These are phyloP conservation scores for Oedothorax gibbosus DNA, from an alignment of 1,140 invertebrate species.

Conservation along the genomic window DNA sequence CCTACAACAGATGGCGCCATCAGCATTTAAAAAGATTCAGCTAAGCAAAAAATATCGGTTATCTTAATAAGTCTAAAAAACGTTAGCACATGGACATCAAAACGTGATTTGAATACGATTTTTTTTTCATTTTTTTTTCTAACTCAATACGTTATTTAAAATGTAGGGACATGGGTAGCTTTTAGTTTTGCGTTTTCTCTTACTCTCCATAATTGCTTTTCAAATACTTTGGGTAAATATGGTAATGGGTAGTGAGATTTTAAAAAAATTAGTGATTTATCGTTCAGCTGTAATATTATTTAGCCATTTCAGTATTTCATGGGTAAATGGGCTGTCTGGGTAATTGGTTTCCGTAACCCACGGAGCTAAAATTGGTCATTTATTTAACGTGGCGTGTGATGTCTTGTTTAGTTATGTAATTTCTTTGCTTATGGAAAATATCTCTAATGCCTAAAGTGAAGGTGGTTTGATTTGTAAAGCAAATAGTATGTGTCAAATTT, in stretches of 20 bases:
- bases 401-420: too few relatives aligned
- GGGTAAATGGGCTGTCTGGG: too few relatives aligned
- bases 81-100: slow-evolving; percentile 23
- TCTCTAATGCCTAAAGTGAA: too few relatives aligned
- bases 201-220: background rate
- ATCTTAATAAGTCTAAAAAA: slow-evolving; percentile 22
- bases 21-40: background rate
- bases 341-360: too few relatives aligned
- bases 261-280: background rate
- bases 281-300: background rate
- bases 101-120: slow-evolving; percentile 22
- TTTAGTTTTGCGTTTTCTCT: background rate
- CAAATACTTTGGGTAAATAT: background rate
- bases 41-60: slow-evolving; percentile 4
- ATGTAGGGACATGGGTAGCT: background rate
- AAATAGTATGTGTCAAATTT: too few relatives aligned
- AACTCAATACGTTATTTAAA: slow-evolving; percentile 13
- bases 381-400: too few relatives aligned
- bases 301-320: too few relatives aligned
- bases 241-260: background rate
- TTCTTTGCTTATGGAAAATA: too few relatives aligned
- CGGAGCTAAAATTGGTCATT: too few relatives aligned
- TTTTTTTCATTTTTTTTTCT: background rate
- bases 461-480: too few relatives aligned
- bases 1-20: slow-evolving; percentile 8